These are phyloP conservation scores for Agrilus planipennis DNA, from an alignment of 1,140 invertebrate genomes.

Conservation along the genomic window DNA sequence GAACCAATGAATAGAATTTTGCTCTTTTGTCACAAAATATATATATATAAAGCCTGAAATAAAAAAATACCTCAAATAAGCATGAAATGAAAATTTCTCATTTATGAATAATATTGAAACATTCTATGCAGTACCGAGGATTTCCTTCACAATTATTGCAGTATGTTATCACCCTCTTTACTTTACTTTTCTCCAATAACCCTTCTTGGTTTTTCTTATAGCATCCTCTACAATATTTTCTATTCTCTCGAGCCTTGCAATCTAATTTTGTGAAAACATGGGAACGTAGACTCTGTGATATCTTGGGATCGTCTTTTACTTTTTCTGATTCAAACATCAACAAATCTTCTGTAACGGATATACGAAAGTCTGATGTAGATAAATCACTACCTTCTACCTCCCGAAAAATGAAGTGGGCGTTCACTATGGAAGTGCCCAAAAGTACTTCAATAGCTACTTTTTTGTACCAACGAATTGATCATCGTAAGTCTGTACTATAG, in stretches of 20 bases:
- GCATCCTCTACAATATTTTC: slow-evolving; percentile 1
- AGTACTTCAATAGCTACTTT: slow-evolving; percentile 15
- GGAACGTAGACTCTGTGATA: background rate
- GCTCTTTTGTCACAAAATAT: too few species aligned
- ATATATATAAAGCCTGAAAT: too few species aligned
- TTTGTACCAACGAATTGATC: slow-evolving; percentile 22
- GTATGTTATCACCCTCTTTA: background rate
- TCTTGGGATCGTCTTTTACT: background rate
- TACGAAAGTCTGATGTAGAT: background rate
- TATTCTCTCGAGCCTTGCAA: background rate
- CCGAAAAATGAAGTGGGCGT: slow-evolving; percentile 12
- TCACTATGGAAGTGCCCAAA: slow-evolving; percentile 23
- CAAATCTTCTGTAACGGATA: background rate
- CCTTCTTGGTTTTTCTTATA: background rate
- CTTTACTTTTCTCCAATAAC: background rate
- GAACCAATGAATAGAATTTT: too few species aligned
- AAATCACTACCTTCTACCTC: background rate
- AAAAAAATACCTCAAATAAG: too few species aligned
- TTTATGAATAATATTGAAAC: background rate
- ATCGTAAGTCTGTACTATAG: slow-evolving; percentile 20
- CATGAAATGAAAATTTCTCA: too few species aligned
- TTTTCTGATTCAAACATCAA: background rate
- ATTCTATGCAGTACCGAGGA: background rate
- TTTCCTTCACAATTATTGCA: background rate
- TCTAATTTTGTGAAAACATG: background rate